Evolutionary conservation across 2,888 invertebrate genomes (phyloP).

Genomic region (Oxytorus armatus): DNA sequence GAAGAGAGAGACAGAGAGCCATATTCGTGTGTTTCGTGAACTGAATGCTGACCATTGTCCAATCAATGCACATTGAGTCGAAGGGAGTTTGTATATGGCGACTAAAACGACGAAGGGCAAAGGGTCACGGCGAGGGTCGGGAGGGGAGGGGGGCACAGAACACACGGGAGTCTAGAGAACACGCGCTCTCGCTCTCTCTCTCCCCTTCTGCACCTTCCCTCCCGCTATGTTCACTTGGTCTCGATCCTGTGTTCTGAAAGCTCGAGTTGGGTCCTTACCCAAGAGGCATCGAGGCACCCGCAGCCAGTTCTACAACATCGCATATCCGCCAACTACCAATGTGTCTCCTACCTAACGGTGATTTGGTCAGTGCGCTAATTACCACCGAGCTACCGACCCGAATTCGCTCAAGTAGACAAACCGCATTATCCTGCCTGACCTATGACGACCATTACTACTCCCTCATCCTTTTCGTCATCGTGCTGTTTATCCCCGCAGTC

Average conservation of each 20-base stretch:
- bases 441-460: constrained; percentile 14
- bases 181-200: constrained; percentile 59
- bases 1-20: constrained; percentile 69
- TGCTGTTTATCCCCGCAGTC: background rate
- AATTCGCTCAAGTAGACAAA: constrained; percentile 76
- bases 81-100: constrained; percentile 68
- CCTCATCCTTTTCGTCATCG: constrained; percentile 6
- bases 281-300: constrained; percentile 77
- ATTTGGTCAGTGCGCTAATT: constrained; percentile 82
- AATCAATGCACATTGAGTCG: constrained; percentile 81
- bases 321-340: constrained; percentile 78
- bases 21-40: constrained; percentile 64
- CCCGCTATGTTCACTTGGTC: constrained; percentile 37
- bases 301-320: constrained; percentile 74
- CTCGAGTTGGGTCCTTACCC: constrained; percentile 60
- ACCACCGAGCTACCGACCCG: constrained; percentile 76
- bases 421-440: constrained; percentile 50
- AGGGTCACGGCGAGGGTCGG: background rate
- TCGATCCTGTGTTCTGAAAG: constrained; percentile 34
- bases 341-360: constrained; percentile 73
- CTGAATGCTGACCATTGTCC: constrained; percentile 77
- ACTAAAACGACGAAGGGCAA: constrained; percentile 55
- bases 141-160: constrained; percentile 34
- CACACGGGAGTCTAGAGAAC: constrained; percentile 13
- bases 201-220: constrained; percentile 29